Conservation (phyloP, 2,113 vertebrate genomes). For the Hassar affinis region DNA sequence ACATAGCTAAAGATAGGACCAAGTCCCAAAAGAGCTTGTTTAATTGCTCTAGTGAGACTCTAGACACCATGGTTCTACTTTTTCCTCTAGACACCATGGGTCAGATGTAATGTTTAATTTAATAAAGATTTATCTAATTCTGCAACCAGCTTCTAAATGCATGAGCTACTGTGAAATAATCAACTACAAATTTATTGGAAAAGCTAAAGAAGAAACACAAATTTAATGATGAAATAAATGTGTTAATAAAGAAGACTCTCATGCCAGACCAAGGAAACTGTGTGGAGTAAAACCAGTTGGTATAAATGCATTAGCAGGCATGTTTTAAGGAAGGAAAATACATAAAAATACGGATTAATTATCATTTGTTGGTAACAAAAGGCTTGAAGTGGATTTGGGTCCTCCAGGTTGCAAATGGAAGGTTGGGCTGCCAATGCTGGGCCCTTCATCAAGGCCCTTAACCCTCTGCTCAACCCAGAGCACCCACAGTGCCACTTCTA, state of each 20-base stretch:
- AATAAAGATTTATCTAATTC: background rate
- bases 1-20: constrained; percentile 8
- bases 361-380: background rate
- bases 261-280: background rate
- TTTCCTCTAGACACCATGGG: background rate
- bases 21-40: background rate
- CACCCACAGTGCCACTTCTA: too few relatives aligned
- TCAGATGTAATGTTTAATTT: background rate
- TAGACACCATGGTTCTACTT: background rate
- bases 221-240: background rate
- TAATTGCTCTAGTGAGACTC: constrained; percentile 8
- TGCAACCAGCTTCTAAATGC: background rate
- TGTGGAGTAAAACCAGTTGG: background rate
- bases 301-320: background rate
- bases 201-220: background rate
- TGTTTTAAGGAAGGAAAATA: background rate
- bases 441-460: too few relatives aligned
- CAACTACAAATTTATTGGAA: background rate
- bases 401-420: too few relatives aligned
- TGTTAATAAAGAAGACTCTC: background rate
- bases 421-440: too few relatives aligned
- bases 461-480: too few relatives aligned
- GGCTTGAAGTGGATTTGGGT: background rate
- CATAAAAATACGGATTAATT: background rate
- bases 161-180: background rate